A percentile compares a stretch with the other conserved stretches of the same genome.
Evolutionary conservation across 2,113 vertebrate genomes (phyloP).

Genomic region (Sitta europaea): DNA sequence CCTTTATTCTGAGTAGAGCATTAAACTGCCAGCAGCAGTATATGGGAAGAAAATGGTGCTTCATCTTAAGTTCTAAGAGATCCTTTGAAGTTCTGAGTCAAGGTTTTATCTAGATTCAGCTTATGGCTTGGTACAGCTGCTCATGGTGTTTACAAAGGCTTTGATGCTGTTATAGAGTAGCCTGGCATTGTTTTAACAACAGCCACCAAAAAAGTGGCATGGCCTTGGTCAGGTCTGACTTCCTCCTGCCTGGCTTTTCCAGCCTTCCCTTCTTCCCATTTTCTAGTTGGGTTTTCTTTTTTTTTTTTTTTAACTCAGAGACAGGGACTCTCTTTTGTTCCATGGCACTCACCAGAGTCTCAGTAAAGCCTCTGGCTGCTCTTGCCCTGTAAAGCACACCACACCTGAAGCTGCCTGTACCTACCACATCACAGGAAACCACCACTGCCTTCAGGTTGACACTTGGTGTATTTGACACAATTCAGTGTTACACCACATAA

Average conservation of each 20-base stretch:
- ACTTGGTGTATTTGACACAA: not conserved
- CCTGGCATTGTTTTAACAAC: not conserved
- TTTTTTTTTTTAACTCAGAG: not conserved
- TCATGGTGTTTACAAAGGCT: not conserved
- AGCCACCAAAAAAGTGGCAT: not conserved
- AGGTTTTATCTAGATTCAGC: not conserved
- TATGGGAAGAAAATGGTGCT: not conserved
- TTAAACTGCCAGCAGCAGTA: conserved; percentile 43
- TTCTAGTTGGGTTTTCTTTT: no score
- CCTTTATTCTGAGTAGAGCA: conserved; percentile 37
- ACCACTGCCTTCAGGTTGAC: not conserved
- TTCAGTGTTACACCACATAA: not conserved
- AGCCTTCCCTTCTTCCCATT: not conserved
- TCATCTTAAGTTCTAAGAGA: not conserved
- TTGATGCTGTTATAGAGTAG: not conserved
- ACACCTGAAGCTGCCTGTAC: not conserved
- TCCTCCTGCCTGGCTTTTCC: not conserved
- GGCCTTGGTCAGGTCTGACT: not conserved
- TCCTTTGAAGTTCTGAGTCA: conserved; percentile 17
- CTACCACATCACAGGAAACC: not conserved
- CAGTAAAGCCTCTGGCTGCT: not conserved
- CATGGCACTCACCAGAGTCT: not conserved
- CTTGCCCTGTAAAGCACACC: not conserved
- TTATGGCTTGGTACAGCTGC: not conserved
- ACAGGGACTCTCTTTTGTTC: not conserved